These are phyloP conservation scores for Fabriciana adippe DNA, from an alignment of 2,888 invertebrate species.

Conservation along the genomic window DNA sequence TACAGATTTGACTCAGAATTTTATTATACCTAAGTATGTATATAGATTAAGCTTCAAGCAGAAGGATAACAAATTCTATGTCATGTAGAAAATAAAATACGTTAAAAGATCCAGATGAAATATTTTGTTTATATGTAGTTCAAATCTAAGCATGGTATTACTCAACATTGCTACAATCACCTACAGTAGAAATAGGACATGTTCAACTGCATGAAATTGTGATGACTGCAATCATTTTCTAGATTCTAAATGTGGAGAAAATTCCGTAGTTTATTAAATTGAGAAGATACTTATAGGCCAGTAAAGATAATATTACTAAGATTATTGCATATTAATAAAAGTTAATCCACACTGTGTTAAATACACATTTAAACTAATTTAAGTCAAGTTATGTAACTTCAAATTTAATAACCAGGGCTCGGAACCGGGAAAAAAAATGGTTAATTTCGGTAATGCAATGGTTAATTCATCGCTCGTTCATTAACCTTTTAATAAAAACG, in stretches of 20 bases:
- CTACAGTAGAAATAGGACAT: constrained; percentile 29
- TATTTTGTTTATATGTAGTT: constrained; percentile 23
- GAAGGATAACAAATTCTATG: no score
- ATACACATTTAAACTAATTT: no score
- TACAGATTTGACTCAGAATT: no score
- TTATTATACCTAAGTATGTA: no score
- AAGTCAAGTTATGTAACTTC: no score
- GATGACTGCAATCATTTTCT: constrained; percentile 23
- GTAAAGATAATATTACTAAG: background rate
- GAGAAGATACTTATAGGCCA: background rate
- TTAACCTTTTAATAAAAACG: no score
- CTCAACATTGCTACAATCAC: constrained; percentile 5
- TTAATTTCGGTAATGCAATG: no score
- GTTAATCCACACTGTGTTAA: no score
- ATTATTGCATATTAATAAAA: background rate
- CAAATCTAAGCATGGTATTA: constrained; percentile 16
- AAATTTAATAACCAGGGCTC: no score
- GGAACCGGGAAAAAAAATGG: no score
- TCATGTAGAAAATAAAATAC: background rate
- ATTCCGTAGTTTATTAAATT: constrained; percentile 2
- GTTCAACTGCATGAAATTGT: constrained; percentile 37
- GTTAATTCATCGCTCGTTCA: no score
- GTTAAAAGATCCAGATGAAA: background rate
- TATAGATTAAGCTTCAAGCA: no score
- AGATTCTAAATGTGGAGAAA: constrained; percentile 24